Conservation (phyloP, 1,140 invertebrate genomes). For the Drosophila biarmipes region DNA sequence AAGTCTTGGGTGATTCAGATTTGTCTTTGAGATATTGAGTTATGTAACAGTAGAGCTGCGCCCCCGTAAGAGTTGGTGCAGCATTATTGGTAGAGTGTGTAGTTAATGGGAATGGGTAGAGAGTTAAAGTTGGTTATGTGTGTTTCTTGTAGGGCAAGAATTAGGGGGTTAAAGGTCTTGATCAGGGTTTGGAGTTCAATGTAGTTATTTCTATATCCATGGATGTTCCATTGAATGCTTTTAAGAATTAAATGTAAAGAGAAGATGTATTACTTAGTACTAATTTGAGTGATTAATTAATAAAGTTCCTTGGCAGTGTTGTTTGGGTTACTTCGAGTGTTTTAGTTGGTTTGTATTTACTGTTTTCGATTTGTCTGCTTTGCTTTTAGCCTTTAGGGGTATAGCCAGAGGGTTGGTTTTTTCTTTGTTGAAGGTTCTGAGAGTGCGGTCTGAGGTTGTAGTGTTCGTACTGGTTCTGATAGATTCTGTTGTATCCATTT, state of each 20-base stretch:
- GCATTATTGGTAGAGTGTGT: constrained; percentile 2
- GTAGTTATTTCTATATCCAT: background rate
- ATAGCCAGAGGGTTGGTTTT: background rate
- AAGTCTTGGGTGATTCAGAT: no score
- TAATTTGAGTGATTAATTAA: no score
- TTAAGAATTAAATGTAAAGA: background rate
- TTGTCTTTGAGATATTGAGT: no score
- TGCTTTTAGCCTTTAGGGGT: background rate
- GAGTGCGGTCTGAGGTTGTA: background rate
- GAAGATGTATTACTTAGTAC: background rate
- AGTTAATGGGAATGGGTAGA: background rate
- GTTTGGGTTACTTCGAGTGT: background rate
- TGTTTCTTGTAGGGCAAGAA: no score
- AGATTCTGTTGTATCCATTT: background rate
- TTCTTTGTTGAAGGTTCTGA: background rate
- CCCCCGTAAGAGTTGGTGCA: no score
- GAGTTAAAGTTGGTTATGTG: background rate
- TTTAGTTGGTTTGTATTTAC: background rate
- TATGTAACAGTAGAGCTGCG: no score
- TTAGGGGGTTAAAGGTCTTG: no score
- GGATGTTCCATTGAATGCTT: constrained; percentile 4
- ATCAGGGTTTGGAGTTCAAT: background rate
- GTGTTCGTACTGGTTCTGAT: background rate
- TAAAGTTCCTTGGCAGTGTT: background rate
- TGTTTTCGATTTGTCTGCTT: background rate